Evolutionary conservation across 1,140 invertebrate genomes (phyloP).

Genomic region (Hylaeus anthracinus): DNA sequence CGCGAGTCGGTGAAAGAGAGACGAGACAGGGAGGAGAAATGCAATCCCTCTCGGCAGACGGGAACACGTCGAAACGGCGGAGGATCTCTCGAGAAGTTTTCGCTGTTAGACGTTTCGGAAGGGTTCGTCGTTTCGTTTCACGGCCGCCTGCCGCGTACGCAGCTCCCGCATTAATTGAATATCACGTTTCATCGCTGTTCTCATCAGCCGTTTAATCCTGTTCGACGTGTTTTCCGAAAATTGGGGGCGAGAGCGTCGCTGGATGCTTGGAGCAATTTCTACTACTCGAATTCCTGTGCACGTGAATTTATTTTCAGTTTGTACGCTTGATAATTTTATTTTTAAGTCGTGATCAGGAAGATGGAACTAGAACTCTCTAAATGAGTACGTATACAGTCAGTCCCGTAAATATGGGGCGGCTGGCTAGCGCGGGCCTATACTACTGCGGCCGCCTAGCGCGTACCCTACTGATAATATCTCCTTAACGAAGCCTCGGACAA

Average conservation of each 20-base stretch:
- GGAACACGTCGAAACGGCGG: constrained; percentile 9
- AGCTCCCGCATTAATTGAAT: constrained; percentile 9
- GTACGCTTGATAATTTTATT: too few species aligned
- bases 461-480: too few species aligned
- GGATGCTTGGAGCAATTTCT: too few species aligned
- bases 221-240: too few species aligned
- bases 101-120: constrained; percentile 38
- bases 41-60: constrained; percentile 19
- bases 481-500: too few species aligned
- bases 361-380: not conserved
- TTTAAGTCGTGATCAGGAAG: too few species aligned
- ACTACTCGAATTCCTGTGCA: too few species aligned
- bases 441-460: too few species aligned
- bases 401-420: too few species aligned
- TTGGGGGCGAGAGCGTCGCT: too few species aligned
- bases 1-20: not conserved
- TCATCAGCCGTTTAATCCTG: not conserved
- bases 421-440: too few species aligned
- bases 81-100: constrained; percentile 22
- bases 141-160: not conserved
- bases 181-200: not conserved
- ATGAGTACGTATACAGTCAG: not conserved
- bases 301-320: too few species aligned
- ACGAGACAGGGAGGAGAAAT: not conserved
- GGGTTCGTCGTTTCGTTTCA: constrained; percentile 9